These are phyloP conservation scores for Palloptera scutellata DNA, from an alignment of 2,888 invertebrate genomes.

Conservation along the genomic window DNA sequence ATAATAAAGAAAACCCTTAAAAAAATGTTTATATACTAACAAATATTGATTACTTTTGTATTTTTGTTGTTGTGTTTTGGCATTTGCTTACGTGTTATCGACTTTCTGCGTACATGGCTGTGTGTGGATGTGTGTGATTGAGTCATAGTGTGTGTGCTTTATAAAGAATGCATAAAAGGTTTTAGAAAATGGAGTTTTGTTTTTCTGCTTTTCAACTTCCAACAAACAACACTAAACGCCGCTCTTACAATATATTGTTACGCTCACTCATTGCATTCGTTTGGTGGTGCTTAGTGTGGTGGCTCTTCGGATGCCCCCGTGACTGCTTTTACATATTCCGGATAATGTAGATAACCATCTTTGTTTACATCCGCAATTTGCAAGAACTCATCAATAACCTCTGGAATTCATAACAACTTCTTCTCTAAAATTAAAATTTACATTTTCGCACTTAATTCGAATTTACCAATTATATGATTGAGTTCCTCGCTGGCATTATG, in stretches of 20 bases:
- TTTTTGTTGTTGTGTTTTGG: neutral
- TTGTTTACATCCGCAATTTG: slow-evolving; percentile 83
- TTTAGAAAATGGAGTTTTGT: no score
- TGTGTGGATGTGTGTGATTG: slow-evolving; percentile 1
- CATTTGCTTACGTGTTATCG: neutral
- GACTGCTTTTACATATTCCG: slow-evolving; percentile 73
- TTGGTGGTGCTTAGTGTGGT: slow-evolving; percentile 36
- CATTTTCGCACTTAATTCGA: neutral
- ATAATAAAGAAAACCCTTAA: neutral
- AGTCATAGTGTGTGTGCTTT: slow-evolving; percentile 34
- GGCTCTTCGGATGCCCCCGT: slow-evolving; percentile 39
- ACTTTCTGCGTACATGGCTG: slow-evolving; percentile 5
- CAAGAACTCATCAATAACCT: slow-evolving; percentile 84
- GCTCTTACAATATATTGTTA: no score
- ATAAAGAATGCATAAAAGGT: no score
- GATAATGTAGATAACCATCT: slow-evolving; percentile 87
- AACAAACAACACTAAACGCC: no score
- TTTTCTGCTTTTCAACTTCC: no score
- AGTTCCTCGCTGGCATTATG: slow-evolving; percentile 58
- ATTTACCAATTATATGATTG: slow-evolving; percentile 59
- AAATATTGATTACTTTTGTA: slow-evolving; percentile 10
- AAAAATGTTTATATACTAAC: slow-evolving; percentile 8
- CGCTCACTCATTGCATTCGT: neutral
- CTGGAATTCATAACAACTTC: slow-evolving; percentile 65
- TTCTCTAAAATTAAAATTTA: slow-evolving; percentile 24